Percentiles rank a stretch among this genome's conserved stretches.
These are phyloP conservation scores for Rhabdophis nuchalis DNA, from an alignment of 2,797 vertebrate species.

Conservation along the genomic window DNA sequence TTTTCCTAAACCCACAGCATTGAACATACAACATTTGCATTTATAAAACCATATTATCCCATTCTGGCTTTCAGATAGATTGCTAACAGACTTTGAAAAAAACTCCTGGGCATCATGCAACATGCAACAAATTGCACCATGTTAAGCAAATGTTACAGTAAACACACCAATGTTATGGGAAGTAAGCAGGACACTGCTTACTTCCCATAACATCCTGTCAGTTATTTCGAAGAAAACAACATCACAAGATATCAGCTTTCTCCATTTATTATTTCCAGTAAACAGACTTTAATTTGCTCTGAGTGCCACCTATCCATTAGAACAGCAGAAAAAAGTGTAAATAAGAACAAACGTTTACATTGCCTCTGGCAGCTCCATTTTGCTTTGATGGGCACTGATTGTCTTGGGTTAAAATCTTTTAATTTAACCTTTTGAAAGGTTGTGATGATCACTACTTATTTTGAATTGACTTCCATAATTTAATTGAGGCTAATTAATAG, in stretches of 20 bases:
- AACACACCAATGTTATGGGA: no score
- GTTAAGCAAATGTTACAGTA: conserved; percentile 31
- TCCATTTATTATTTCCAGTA: neutral
- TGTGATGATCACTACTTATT: no score
- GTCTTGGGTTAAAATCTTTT: neutral
- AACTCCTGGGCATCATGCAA: conserved; percentile 43
- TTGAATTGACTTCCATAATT: neutral
- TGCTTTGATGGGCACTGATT: neutral
- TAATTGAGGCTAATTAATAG: no score
- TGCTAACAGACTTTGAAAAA: neutral
- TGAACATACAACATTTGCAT: neutral
- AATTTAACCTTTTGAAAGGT: neutral
- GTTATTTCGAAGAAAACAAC: neutral
- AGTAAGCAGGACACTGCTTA: neutral
- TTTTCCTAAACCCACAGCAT: neutral
- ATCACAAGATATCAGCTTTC: neutral
- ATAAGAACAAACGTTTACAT: neutral
- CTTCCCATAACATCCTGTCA: neutral
- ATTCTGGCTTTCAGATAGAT: neutral
- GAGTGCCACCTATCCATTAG: neutral
- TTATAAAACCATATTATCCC: neutral
- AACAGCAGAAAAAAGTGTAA: neutral
- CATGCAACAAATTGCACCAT: conserved; percentile 25
- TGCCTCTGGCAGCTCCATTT: neutral
- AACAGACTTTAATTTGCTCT: neutral